These are phyloP conservation scores for Periophthalmus magnuspinnatus DNA, from an alignment of 2,797 vertebrate species.

Conservation along the genomic window DNA sequence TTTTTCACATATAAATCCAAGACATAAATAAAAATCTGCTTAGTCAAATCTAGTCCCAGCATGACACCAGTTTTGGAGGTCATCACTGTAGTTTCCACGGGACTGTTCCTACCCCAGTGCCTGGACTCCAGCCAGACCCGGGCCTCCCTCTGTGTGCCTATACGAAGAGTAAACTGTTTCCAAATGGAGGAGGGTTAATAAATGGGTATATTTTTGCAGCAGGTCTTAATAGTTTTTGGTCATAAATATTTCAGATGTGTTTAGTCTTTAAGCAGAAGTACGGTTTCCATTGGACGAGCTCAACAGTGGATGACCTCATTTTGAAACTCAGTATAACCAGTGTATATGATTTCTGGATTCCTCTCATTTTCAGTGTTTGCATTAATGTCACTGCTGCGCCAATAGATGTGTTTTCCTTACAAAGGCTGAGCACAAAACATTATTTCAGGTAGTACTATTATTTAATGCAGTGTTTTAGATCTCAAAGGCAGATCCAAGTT, in stretches of 20 bases:
- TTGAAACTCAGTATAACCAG: not conserved
- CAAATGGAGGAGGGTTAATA: conserved; percentile 32
- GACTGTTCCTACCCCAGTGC: conserved; percentile 22
- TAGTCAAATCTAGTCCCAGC: too few species aligned
- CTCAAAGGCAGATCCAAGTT: too few species aligned
- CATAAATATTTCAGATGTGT: conserved; percentile 22
- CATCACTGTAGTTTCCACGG: too few species aligned
- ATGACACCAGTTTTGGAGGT: too few species aligned
- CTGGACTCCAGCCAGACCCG: conserved; percentile 49
- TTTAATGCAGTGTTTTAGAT: too few species aligned
- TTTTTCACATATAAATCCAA: too few species aligned
- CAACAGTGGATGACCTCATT: not conserved
- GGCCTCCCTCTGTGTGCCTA: conserved; percentile 38
- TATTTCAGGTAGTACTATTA: too few species aligned
- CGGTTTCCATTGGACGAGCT: not conserved
- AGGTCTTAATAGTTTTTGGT: conserved; percentile 23
- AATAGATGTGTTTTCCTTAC: too few species aligned
- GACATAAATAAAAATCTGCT: too few species aligned
- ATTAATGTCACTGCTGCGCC: not conserved
- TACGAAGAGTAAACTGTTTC: conserved; percentile 51
- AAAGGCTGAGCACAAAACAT: too few species aligned
- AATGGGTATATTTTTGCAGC: conserved; percentile 29
- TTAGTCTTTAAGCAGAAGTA: not conserved
- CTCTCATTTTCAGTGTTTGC: not conserved
- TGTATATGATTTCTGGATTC: not conserved